Evolutionary conservation across 2,888 invertebrate genomes (phyloP), one percentile per base, ranked within the genome.

Genomic region (Ochropleura plecta): DNA sequence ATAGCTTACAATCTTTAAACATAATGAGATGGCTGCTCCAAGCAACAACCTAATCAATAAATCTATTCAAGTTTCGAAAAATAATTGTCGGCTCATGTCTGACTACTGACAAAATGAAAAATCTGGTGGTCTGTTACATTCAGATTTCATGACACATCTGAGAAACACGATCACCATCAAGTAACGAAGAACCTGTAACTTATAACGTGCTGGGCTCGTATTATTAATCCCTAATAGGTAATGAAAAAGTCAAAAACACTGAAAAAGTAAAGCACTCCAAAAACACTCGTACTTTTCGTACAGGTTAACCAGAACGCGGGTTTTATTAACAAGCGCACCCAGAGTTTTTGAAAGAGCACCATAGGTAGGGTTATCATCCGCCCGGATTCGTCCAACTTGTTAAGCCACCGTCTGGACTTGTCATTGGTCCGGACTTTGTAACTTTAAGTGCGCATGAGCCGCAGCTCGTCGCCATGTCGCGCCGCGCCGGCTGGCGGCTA

Each of bases 71-170:
- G 18, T 48, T 20, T 44, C 8, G 12, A 10, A 18, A 30, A 42
- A 42, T 30, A 16, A n/a, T 44, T 49, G n/a, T n/a, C 14, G 12
- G 30, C 7, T 10, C 18, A 44, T 49, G 68, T 14, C 16, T 42
- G 48, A 30, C 18, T 63, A 18, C 6, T 46, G 12, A 40, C 14
- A 63, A 30, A 9, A 44, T 10, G 2, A 18, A 40, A 20, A 42
- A 53, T 14, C 48, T 16, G 18, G 12, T 12, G 14, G 2, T 42
- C 7, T 80, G 66, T 62, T 62, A 66, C 60, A 14, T 51, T 73
- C 51, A 62, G n/a, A 72, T 78, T 79, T 63, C 42, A 9, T 42
- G 1, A 59, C 4, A 79, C 71, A 73, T 67, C 66, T 63, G 63
- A 53, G 49, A 73, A 78, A 78, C 79, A 67, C 51, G 18, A 42